Conservation (phyloP, 1,140 invertebrate species). For the Drosophila micromelanica region DNA sequence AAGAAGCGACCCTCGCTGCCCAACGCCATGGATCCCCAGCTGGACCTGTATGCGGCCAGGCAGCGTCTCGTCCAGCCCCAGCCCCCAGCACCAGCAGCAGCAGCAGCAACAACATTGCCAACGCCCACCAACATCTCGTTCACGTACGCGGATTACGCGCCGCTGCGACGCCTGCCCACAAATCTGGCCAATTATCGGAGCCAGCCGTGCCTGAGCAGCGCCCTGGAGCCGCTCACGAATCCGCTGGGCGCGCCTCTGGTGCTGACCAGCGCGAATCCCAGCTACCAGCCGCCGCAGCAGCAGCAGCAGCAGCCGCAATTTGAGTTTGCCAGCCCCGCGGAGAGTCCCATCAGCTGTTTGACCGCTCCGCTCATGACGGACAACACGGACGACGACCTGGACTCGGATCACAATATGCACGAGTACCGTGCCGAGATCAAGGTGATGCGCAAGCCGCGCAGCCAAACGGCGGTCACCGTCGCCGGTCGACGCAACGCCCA, state of each 20-base stretch:
- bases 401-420: constrained; percentile 78
- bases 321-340: constrained; percentile 64
- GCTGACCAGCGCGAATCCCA: constrained; percentile 71
- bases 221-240: constrained; percentile 68
- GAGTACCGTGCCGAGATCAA: constrained; percentile 87
- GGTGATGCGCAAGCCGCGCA: constrained; percentile 88
- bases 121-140: constrained; percentile 80
- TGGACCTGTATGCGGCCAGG: constrained; percentile 13
- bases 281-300: constrained; percentile 26
- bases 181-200: constrained; percentile 69
- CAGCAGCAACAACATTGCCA: constrained; percentile 42
- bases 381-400: constrained; percentile 79
- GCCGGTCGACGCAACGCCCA: constrained; percentile 61
- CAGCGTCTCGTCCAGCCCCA: not conserved
- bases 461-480: constrained; percentile 86
- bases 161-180: constrained; percentile 17
- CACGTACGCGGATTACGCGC: constrained; percentile 63
- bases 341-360: constrained; percentile 70
- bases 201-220: constrained; percentile 71
- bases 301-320: constrained; percentile 33
- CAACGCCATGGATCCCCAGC: constrained; percentile 71
- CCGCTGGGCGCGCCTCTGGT: constrained; percentile 71
- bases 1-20: constrained; percentile 79
- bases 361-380: constrained; percentile 66
- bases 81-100: too few relatives aligned